phyloP scores from a whole-genome alignment of 2,113 vertebrate species.

The Ovis canadensis region DNA sequence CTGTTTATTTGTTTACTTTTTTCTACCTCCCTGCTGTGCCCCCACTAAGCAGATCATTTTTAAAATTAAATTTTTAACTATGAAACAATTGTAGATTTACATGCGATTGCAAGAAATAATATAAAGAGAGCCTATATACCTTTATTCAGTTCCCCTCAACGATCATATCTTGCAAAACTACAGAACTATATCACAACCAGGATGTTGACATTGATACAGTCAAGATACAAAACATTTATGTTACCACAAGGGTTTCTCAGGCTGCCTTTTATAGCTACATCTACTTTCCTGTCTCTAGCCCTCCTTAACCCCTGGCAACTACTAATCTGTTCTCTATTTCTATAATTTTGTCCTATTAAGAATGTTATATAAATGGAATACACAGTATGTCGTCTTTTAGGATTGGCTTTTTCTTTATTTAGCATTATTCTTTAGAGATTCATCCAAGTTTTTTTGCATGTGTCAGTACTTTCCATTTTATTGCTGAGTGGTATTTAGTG shows the following conservation, averaged over 20 bases:
- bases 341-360: not conserved
- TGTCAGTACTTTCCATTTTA: not conserved
- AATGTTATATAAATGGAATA: not conserved
- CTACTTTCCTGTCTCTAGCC: not conserved
- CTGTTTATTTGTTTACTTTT: not conserved
- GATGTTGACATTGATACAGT: not conserved
- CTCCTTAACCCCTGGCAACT: not conserved
- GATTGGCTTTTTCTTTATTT: not conserved
- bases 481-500: not conserved
- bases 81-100: not conserved
- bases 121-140: not conserved
- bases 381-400: not conserved
- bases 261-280: not conserved
- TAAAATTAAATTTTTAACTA: not conserved
- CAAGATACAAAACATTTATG: not conserved
- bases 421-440: not conserved
- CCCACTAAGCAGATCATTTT: not conserved
- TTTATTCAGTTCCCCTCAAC: not conserved
- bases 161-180: not conserved
- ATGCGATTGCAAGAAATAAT: not conserved
- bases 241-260: not conserved
- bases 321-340: not conserved
- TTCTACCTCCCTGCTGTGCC: not conserved
- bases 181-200: not conserved
- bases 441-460: not conserved